phyloP scores from a whole-genome alignment of 2,888 invertebrate genomes.

The Falcaria lacertinaria region DNA sequence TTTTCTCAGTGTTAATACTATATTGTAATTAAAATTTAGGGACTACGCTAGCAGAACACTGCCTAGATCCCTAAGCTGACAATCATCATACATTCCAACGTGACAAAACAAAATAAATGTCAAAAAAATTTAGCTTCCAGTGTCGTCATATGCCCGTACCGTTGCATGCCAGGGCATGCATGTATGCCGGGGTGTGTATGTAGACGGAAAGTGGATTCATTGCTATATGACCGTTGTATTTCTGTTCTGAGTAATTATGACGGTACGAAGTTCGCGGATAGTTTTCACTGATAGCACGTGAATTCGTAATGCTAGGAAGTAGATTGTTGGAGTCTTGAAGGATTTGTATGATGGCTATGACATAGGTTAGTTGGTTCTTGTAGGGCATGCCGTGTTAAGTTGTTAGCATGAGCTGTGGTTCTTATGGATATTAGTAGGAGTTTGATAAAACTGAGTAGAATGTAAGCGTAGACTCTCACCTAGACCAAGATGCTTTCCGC shows the following conservation, averaged over 20 bases:
- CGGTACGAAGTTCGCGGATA: conserved; percentile 11
- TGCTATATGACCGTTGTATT: conserved; percentile 26
- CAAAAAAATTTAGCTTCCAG: background rate
- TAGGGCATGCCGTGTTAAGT: background rate
- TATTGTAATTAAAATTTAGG: no score
- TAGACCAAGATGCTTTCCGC: no score
- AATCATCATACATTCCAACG: no score
- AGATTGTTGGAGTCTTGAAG: background rate
- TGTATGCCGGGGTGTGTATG: conserved; percentile 47
- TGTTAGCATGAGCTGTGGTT: no score
- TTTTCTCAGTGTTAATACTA: no score
- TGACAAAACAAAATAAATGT: no score
- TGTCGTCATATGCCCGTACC: conserved; percentile 26
- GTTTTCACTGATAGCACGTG: conserved; percentile 7
- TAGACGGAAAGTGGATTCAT: conserved; percentile 27
- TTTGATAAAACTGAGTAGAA: no score
- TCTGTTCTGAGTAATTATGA: conserved; percentile 23
- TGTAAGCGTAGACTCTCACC: no score
- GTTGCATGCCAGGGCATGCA: conserved; percentile 49
- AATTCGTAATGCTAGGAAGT: conserved; percentile 5
- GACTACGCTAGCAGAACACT: no score
- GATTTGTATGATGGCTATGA: background rate
- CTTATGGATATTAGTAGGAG: no score
- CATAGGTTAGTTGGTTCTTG: background rate
- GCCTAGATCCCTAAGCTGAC: no score